Evolutionary conservation across 2,797 vertebrate species (phyloP).

Genomic region (Coracias cyanogaster): DNA sequence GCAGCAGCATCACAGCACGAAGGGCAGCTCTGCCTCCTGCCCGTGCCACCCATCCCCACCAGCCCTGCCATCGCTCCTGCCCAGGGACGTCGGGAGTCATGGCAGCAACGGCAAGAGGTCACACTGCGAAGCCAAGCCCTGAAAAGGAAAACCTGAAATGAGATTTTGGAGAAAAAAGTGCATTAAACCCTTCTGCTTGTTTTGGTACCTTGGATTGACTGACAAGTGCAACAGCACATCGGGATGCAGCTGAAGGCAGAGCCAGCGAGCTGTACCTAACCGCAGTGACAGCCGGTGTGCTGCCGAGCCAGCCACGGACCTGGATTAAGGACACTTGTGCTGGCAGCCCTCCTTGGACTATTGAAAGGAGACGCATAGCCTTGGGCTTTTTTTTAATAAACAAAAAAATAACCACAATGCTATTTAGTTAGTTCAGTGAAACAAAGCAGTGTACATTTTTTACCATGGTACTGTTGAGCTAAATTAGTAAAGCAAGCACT

Average conservation of each 20-base stretch:
- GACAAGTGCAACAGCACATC: background rate
- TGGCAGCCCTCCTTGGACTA: background rate
- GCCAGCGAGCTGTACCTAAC: background rate
- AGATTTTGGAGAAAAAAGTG: background rate
- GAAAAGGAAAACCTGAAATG: background rate
- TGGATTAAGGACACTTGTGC: background rate
- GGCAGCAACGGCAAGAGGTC: too few species aligned
- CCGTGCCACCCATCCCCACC: background rate
- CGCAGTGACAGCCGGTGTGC: background rate
- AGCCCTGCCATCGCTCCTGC: too few species aligned
- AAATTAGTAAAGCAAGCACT: too few species aligned
- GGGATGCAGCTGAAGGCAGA: background rate
- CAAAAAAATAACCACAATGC: too few species aligned
- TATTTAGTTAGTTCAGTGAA: too few species aligned
- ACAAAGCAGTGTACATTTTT: too few species aligned
- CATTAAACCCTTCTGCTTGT: background rate
- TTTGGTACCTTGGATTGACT: background rate
- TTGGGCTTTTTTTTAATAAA: too few species aligned
- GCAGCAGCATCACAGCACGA: too few species aligned
- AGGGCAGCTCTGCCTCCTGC: background rate
- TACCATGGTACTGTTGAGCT: too few species aligned
- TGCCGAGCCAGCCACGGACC: accelerated
- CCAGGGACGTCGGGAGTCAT: accelerated
- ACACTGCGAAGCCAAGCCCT: background rate
- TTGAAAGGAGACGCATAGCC: too few species aligned